Evolutionary conservation across 2,797 vertebrate genomes (phyloP), one percentile per base, ranked within the genome.

Genomic region (Malacoctenus gilli): DNA sequence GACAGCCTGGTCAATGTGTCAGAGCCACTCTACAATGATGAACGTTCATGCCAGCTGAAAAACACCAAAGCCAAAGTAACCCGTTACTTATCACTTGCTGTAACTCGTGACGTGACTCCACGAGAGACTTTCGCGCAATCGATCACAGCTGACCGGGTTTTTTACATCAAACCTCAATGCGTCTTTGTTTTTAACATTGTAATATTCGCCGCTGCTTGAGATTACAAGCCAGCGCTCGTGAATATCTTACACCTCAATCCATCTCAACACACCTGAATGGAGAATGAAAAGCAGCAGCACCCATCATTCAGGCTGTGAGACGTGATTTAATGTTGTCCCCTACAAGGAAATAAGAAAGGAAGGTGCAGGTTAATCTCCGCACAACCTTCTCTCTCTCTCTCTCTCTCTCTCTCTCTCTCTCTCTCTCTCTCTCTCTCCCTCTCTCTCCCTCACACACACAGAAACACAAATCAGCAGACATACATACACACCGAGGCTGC

Each of bases 221-320:
- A 42, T 49, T 28, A 28, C 3, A 36, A 18, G 34, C 5, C 5
- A 14, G 25, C 13, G 4, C 13, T 14, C 14, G 32, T 37, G 46
- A 48, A 60, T 25, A 42, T 39, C 35, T 40, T 32, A 57, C 16
- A 42, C 31, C 37, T 50, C 44, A 52, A 5, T 40, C 12, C 55
- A 19, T 12, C 5, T 36, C 34, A 28, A 12, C 18, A 20, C 28
- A 75, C 18, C 49, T 62, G 56, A 48, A 62, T 38, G 28, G 58
- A 69, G 69, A 70, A 50, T 63, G 68, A 68, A 69, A 51, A 68
- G 58, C 66, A 72, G 48, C 48, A n/a, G 28, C 1, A 37, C 42
- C 76, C 63, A 63, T 81, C 76, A 73, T 46, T 84, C 69, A 69
- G 64, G 72, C 63, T 8, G 19, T n/a, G n/a, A 75, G 59, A 37